phyloP scores from a whole-genome alignment of 2,888 invertebrate genomes.

The Andrena praecox region DNA sequence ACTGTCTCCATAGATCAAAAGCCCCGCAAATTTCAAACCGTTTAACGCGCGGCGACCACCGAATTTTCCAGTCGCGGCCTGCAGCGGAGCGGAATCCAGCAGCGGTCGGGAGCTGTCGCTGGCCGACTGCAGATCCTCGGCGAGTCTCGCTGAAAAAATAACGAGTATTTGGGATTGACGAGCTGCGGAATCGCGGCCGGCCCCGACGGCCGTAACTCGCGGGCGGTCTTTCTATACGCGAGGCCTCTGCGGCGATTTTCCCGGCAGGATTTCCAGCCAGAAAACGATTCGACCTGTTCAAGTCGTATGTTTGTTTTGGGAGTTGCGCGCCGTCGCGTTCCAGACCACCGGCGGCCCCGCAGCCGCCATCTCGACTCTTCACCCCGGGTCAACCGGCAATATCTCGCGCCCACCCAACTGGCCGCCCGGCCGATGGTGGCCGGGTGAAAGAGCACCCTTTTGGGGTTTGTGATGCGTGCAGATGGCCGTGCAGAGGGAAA shows the following conservation, averaged over 20 bases:
- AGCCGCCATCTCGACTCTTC: constrained; percentile 58
- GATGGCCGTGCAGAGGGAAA: constrained; percentile 80
- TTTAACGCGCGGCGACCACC: neutral
- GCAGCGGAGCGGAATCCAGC: neutral
- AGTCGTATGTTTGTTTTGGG: constrained; percentile 74
- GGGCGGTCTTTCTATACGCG: constrained; percentile 26
- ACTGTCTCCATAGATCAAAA: neutral
- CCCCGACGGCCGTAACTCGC: constrained; percentile 61
- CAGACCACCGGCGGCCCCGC: constrained; percentile 40
- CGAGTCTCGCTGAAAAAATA: constrained; percentile 49
- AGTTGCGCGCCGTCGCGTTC: constrained; percentile 64
- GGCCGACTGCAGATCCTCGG: neutral
- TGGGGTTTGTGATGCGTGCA: constrained; percentile 82
- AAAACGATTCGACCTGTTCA: constrained; percentile 68
- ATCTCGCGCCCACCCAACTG: constrained; percentile 57
- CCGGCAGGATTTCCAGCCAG: constrained; percentile 68
- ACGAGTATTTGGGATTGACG: constrained; percentile 41
- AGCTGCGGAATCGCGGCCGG: constrained; percentile 34
- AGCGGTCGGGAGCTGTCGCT: neutral
- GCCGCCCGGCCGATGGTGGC: constrained; percentile 50
- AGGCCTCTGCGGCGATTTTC: constrained; percentile 55
- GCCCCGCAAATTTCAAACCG: neutral
- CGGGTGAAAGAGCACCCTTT: constrained; percentile 81
- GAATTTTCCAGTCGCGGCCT: neutral
- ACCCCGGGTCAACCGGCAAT: constrained; percentile 58